These are phyloP conservation scores for Chroicocephalus ridibundus DNA, from an alignment of 2,113 vertebrate genomes.

Conservation along the genomic window DNA sequence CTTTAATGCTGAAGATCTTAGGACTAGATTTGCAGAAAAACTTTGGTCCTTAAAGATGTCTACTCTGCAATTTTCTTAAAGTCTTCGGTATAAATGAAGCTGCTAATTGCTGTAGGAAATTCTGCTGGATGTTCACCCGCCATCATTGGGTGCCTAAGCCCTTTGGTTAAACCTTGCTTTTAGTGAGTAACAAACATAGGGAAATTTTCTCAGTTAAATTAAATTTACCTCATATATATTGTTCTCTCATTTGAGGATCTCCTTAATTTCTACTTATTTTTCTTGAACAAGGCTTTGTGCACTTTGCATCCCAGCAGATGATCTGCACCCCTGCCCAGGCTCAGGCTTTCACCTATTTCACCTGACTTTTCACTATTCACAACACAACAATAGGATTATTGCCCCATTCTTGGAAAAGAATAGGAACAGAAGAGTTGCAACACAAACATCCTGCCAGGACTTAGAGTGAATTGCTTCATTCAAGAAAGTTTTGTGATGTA, in stretches of 20 bases:
- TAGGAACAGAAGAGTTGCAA: neutral
- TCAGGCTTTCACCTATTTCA: neutral
- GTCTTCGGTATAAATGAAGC: neutral
- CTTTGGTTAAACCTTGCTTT: neutral
- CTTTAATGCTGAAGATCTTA: neutral
- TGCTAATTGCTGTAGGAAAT: neutral
- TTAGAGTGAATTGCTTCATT: neutral
- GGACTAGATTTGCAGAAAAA: neutral
- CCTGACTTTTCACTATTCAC: neutral
- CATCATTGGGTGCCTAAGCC: too few species aligned
- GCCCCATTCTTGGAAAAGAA: neutral
- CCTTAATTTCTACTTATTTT: neutral
- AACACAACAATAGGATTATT: neutral
- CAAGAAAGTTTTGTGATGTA: neutral
- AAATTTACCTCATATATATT: neutral
- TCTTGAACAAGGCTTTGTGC: neutral
- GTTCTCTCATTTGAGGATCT: neutral
- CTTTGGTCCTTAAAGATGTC: neutral
- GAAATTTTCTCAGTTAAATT: neutral
- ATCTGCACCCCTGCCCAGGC: neutral
- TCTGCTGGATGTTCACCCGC: neutral
- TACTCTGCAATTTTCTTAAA: neutral
- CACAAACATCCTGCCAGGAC: neutral
- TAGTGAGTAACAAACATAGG: rapidly evolving
- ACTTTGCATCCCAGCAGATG: neutral